Conservation (phyloP, 2,797 vertebrate species). For the Sebastes miniatus region DNA sequence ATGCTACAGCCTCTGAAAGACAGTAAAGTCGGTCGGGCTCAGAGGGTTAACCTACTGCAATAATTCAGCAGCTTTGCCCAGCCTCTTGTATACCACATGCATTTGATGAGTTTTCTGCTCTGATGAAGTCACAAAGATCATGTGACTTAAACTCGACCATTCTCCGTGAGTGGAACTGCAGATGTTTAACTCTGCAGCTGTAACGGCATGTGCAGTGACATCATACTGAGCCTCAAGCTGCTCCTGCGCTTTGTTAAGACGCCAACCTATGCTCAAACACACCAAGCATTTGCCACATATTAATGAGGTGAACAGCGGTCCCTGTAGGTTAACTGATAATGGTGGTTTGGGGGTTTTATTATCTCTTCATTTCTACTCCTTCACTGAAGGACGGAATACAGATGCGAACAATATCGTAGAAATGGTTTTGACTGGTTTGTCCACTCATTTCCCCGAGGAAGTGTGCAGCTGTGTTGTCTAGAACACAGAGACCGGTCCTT, state of each 20-base stretch:
- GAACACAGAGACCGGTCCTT: neutral
- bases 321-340: neutral
- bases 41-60: too few species aligned
- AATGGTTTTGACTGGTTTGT: neutral
- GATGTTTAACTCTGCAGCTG: slow-evolving; percentile 58
- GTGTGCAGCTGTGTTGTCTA: slow-evolving; percentile 1
- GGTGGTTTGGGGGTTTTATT: neutral
- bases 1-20: too few species aligned
- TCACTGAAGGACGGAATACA: neutral
- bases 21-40: too few species aligned
- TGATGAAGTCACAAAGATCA: neutral
- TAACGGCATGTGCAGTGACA: slow-evolving; percentile 51
- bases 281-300: neutral
- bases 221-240: slow-evolving; percentile 48
- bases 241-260: slow-evolving; percentile 33
- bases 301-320: neutral
- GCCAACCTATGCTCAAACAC: slow-evolving; percentile 34
- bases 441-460: neutral
- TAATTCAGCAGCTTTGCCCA: neutral
- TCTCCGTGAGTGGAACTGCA: slow-evolving; percentile 42
- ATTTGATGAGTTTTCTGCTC: slow-evolving; percentile 7
- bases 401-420: neutral
- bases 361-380: neutral
- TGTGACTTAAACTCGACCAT: slow-evolving; percentile 19
- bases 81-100: neutral